Percentiles rank a stretch among this genome's conserved stretches.
phyloP scores from a whole-genome alignment of 2,797 vertebrate genomes.

The Diplodus puntazzo region DNA sequence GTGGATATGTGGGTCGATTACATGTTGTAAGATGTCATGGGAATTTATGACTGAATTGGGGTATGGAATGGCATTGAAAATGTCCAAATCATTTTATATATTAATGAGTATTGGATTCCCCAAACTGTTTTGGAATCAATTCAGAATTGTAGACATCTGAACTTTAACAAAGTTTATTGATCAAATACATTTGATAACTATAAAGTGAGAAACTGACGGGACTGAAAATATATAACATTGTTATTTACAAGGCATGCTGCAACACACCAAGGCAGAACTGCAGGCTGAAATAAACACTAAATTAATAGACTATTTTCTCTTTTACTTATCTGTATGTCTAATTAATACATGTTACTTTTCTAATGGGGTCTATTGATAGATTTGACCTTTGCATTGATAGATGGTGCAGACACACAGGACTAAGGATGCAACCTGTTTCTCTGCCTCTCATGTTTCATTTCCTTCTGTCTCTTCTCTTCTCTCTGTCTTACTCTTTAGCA shows the following conservation, averaged over 20 bases:
- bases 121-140: neutral
- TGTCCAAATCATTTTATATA: neutral
- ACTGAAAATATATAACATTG: neutral
- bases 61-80: no score
- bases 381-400: constrained; percentile 27
- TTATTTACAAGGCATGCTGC: neutral
- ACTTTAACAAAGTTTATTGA: neutral
- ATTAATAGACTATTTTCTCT: neutral
- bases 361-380: constrained; percentile 4
- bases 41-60: neutral
- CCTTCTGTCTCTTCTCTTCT: constrained; percentile 15
- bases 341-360: neutral
- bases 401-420: constrained; percentile 37
- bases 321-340: neutral
- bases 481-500: constrained; percentile 78
- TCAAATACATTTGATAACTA: neutral
- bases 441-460: constrained; percentile 59
- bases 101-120: neutral
- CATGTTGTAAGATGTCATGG: no score
- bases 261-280: neutral
- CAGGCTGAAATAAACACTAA: neutral
- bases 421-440: constrained; percentile 23
- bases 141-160: neutral
- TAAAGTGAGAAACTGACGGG: neutral
- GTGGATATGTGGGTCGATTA: no score